Evolutionary conservation across 2,888 invertebrate species (phyloP).

Genomic region (Zelleria hepariella): DNA sequence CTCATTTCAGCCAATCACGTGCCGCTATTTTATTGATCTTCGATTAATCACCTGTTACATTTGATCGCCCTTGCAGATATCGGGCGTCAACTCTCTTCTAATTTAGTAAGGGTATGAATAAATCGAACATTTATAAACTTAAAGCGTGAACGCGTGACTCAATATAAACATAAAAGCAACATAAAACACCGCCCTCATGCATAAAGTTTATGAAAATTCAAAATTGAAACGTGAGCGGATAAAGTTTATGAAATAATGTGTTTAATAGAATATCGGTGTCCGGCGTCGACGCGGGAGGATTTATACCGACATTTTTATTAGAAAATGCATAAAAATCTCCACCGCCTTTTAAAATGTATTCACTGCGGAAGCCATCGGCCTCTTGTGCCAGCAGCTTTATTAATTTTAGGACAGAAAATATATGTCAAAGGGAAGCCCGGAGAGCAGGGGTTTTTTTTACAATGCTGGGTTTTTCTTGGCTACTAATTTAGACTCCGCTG

Average conservation of each 20-base stretch:
- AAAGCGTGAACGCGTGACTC: not conserved
- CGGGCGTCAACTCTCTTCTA: too few relatives aligned
- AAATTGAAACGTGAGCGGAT: conserved; percentile 1
- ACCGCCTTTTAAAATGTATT: not conserved
- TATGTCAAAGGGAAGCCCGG: too few relatives aligned
- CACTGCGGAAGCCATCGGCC: not conserved
- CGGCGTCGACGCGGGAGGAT: not conserved
- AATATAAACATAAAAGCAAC: not conserved
- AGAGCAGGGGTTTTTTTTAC: too few relatives aligned
- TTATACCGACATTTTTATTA: conserved; percentile 1
- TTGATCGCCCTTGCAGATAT: too few relatives aligned
- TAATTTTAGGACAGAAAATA: too few relatives aligned
- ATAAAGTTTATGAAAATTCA: not conserved
- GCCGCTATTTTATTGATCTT: too few relatives aligned
- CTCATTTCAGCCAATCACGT: too few relatives aligned
- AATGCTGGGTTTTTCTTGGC: too few relatives aligned
- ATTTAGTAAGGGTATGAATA: too few relatives aligned
- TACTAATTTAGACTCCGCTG: too few relatives aligned
- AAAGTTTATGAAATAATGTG: conserved; percentile 3
- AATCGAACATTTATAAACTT: not conserved
- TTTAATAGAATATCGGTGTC: conserved; percentile 4
- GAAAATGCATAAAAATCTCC: not conserved
- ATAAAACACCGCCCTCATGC: not conserved
- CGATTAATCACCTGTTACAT: too few relatives aligned
- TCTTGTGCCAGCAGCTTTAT: too few relatives aligned